phyloP scores from a whole-genome alignment of 2,888 invertebrate genomes.

The Xylota sylvarum region DNA sequence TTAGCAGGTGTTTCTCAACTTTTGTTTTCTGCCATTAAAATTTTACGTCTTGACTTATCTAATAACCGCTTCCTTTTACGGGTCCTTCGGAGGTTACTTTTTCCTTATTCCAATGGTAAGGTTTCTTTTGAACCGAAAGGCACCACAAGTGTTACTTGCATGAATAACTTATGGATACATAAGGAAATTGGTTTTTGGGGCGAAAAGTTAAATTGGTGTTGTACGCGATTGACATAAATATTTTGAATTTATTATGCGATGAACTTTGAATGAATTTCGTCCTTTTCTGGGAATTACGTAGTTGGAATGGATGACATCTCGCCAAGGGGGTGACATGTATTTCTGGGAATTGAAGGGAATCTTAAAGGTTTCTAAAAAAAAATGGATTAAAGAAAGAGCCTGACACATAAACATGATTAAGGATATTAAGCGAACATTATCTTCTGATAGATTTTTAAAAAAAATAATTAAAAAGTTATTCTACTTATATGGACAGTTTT shows the following conservation, averaged over 20 bases:
- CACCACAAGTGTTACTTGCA: constrained; percentile 52
- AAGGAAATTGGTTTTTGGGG: constrained; percentile 55
- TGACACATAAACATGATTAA: too few relatives aligned
- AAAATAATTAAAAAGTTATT: too few relatives aligned
- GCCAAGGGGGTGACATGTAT: background rate
- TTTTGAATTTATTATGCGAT: constrained; percentile 38
- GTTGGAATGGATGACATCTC: background rate
- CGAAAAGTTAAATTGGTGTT: constrained; percentile 54
- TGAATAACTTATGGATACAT: constrained; percentile 57
- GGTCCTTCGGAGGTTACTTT: constrained; percentile 14
- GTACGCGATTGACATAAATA: constrained; percentile 55
- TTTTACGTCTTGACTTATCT: constrained; percentile 54
- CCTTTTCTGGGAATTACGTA: background rate
- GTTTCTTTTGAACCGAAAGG: constrained; percentile 30
- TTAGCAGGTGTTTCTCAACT: constrained; percentile 48
- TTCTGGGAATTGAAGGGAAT: too few relatives aligned
- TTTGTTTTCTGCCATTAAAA: constrained; percentile 49
- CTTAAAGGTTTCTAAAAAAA: too few relatives aligned
- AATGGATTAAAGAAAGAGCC: too few relatives aligned
- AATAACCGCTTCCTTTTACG: constrained; percentile 60
- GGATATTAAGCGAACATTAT: too few relatives aligned
- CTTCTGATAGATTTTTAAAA: too few relatives aligned
- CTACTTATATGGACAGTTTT: too few relatives aligned
- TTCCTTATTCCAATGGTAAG: background rate
- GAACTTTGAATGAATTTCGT: constrained; percentile 20